Base-by-base conservation (phyloP, 2,888 invertebrate species). In the Drosophila seclusa region DNA sequence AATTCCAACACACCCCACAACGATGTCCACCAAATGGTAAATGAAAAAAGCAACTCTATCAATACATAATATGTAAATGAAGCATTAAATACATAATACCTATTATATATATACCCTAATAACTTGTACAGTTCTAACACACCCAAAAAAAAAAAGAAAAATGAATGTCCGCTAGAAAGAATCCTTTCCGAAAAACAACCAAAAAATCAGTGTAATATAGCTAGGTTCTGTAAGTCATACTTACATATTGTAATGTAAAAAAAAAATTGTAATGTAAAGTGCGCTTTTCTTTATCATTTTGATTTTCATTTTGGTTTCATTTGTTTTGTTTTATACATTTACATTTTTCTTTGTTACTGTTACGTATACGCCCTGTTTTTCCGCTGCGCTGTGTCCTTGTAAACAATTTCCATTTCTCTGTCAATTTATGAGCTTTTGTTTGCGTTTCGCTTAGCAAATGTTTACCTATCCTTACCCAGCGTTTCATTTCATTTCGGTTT, bases 401-500 rank as follows among this genome's bases (percentile, higher is more conserved):
- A 73, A 73, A 81, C 76, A 85, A 76, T 83, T 86, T 84, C 83
- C 70, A 74, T 73, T 78, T 78, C 72, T 68, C 82, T 76, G 78
- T 82, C 83, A 80, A 83, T 87, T 87, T 87, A 80, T 83, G 84
- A 87, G 83, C 84, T 87, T 84, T 87, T 84, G 85, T 84, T 87
- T 87, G 87, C 87, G 58, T 84, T 85, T 83, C 85, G 88, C 84
- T 87, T 87, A 83, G 88, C 86, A 77, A 83, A 85, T 87, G 83
- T 85, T 85, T 78, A 87, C 82, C 82, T 87, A 80, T 70, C 63
- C 60, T 38, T 42, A 61, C 40, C 53, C 36, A 34, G 53, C 58
- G 36, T 67, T 77, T 67, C 52, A 50, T 48, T 65, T 61, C 62
- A 50, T 71, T 78, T 81, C 67, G 58, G 61, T 63, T 76, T 78